Conservation (phyloP, 2,113 vertebrate species). For the Entomyzon cyanotis region DNA sequence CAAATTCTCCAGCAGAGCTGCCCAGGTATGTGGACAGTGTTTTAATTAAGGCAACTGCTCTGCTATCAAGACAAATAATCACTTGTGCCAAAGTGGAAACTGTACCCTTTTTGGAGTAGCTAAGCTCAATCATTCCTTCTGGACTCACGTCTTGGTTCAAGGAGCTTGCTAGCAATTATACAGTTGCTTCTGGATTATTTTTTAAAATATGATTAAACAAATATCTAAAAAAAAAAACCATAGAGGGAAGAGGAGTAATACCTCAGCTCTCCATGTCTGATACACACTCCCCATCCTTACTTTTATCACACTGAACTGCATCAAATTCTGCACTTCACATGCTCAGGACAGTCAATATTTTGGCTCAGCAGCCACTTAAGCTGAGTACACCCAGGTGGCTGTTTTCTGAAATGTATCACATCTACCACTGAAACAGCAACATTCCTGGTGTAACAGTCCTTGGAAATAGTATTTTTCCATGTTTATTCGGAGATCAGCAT, state of each 20-base stretch:
- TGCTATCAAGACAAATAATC: constrained; percentile 46
- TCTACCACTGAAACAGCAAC: not conserved
- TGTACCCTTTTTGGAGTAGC: not conserved
- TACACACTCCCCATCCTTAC: not conserved
- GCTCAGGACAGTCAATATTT: not conserved
- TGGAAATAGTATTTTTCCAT: not conserved
- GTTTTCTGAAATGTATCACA: not conserved
- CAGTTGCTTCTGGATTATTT: not conserved
- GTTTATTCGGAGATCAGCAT: not conserved
- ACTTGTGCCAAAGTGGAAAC: constrained; percentile 29
- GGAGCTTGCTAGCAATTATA: not conserved
- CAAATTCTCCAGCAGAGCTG: constrained; percentile 28
- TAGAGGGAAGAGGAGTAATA: not conserved
- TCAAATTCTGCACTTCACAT: not conserved
- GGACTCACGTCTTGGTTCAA: not conserved
- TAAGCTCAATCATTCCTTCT: not conserved
- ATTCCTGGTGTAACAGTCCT: not conserved
- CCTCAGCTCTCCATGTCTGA: not conserved
- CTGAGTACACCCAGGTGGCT: fast-evolving
- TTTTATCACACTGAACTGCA: not conserved
- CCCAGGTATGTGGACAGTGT: constrained; percentile 41
- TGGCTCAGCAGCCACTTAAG: not conserved
- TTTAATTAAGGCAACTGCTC: constrained; percentile 69
- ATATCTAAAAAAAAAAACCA: not conserved
- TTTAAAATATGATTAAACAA: not conserved